Conservation (phyloP, 2,797 vertebrate species). For the Kryptopterus vitreolus region DNA sequence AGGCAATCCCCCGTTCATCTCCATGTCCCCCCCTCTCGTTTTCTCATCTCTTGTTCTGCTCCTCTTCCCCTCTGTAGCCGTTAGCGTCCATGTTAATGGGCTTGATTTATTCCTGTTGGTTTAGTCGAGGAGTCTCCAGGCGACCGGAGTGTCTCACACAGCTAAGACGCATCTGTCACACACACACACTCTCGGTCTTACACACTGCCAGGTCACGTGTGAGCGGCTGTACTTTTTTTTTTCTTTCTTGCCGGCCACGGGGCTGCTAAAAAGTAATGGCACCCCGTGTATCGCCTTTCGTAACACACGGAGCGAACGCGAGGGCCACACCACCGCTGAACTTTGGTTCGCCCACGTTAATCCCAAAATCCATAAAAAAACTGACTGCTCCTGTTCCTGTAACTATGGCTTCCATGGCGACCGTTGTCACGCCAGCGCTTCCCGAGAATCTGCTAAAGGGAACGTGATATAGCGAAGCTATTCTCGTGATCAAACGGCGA, state of each 20-base stretch:
- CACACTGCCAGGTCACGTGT: slow-evolving; percentile 6
- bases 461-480: slow-evolving; percentile 43
- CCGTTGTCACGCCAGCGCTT: slow-evolving; percentile 33
- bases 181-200: slow-evolving; percentile 26
- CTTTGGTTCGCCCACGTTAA: slow-evolving; percentile 33
- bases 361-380: slow-evolving; percentile 30
- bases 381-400: slow-evolving; percentile 41
- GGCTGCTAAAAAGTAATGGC: background rate
- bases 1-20: background rate
- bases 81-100: slow-evolving; percentile 51
- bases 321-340: slow-evolving; percentile 22
- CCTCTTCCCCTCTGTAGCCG: slow-evolving; percentile 36
- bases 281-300: background rate
- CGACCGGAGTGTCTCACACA: slow-evolving; percentile 42
- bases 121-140: slow-evolving; percentile 56
- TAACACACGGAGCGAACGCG: background rate
- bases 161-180: slow-evolving; percentile 53
- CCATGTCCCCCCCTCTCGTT: background rate
- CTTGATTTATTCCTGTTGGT: slow-evolving; percentile 60
- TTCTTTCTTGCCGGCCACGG: background rate
- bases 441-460: slow-evolving; percentile 29
- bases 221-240: background rate
- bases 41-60: slow-evolving; percentile 7
- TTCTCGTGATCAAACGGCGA: slow-evolving; percentile 36
- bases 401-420: slow-evolving; percentile 46